Percentiles rank a stretch among this genome's conserved stretches.
phyloP scores from a whole-genome alignment of 2,113 vertebrate genomes.

The Rhinopomastus cyanomelas region DNA sequence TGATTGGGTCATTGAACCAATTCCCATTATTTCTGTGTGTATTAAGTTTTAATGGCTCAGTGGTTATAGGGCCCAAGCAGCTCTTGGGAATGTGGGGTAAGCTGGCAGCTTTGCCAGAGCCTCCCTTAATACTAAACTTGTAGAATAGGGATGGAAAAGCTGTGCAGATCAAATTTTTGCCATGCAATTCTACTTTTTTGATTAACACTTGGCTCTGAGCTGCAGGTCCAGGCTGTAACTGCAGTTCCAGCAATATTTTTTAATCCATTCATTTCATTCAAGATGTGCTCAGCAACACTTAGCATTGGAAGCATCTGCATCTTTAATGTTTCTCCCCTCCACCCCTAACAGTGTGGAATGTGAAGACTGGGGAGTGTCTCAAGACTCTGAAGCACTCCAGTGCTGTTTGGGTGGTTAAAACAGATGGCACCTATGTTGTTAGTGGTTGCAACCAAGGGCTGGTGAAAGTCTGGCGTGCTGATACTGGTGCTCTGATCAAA shows the following conservation, averaged over 20 bases:
- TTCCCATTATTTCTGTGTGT: not conserved
- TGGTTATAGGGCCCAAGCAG: not conserved
- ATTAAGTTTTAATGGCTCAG: not conserved
- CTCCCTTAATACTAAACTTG: not conserved
- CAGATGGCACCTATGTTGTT: conserved; percentile 67
- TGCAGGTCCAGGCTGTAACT: not conserved
- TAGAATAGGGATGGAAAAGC: not conserved
- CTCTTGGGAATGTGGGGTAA: not conserved
- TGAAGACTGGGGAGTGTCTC: conserved; percentile 76
- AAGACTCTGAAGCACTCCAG: conserved; percentile 81
- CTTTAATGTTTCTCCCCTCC: not conserved
- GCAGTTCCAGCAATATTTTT: not conserved
- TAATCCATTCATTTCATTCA: not conserved
- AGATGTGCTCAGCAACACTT: not conserved
- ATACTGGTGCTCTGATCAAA: conserved; percentile 74
- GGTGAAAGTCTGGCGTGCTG: conserved; percentile 84
- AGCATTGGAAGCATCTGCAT: not conserved
- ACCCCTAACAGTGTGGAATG: conserved; percentile 82
- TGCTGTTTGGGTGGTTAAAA: conserved; percentile 78
- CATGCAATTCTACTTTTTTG: not conserved
- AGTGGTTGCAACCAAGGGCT: conserved; percentile 83
- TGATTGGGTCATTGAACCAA: not conserved
- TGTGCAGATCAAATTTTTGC: not conserved
- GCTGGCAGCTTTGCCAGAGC: not conserved
- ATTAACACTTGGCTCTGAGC: not conserved